Base-by-base conservation (phyloP, 2,113 vertebrate species). In the Plecotus auritus region DNA sequence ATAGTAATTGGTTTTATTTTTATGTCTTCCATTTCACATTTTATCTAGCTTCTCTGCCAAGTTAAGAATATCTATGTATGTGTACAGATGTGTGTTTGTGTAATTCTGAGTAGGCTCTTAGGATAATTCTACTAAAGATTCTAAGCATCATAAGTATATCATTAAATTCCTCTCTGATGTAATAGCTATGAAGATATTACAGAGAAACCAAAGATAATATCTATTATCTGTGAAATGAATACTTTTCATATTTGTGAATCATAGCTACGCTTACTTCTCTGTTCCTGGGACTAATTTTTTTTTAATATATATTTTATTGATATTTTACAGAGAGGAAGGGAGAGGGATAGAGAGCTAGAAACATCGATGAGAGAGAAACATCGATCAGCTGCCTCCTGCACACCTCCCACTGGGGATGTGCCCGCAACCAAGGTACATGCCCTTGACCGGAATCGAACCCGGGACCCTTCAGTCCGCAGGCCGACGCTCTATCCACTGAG, bases 1-100 rank as follows among this genome's bases (percentile, higher is more conserved):
- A 70, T 47, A 78, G 30, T 93, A 82, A 90, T 81, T 90, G 76
- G 28, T 85, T 95, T 97, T 88, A 91, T 91, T 95, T 94, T 93
- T 89, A 64, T 56, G 28, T 87, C 61, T 93, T 86, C 16, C 28
- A 70, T 91, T 94, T 93, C 32, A 73, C 80, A 78, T 93, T 94
- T 85, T 94, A 88, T 90, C 69, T 61, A 96, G 69, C 37, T 91
- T 81, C 59, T 67, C 45, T 81, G 51, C 28, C 72, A 92, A 74
- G 49, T 69, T 84, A 85, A 83, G 85, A 94, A 54, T 94, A 83
- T 54, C 64, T 90, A 9, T 37, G 7, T 72, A 35, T 82, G 28
- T 67, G 28, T 40, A 82, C 22, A 70, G 88, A 82, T 83, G 14
- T 80, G 70, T 91, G 67, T 90, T 85, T 89, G 51, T 95, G 28